Evolutionary conservation across 2,888 invertebrate genomes (phyloP), one percentile per base, ranked within the genome.

Genomic region (Carabus problematicus): DNA sequence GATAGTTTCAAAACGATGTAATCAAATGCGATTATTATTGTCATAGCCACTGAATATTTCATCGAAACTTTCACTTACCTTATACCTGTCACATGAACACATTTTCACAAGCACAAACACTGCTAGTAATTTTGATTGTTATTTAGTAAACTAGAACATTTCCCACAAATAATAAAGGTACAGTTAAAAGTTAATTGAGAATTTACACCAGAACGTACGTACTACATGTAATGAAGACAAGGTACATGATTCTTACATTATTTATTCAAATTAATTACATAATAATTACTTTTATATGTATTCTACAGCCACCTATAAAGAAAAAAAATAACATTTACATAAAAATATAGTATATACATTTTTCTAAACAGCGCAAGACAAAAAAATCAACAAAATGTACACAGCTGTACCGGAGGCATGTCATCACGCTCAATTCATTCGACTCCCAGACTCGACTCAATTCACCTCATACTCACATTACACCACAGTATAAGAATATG

Each of bases 221-320:
- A 29, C 29, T 29, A 29, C 29, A 29, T 29, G 6, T 29, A 29
- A 3, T 29, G 29, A 19, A 59, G 12, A 59, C 42, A 59, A 8
- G n/a, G 12, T 14, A 41, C 4, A n/a, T 60, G 42, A 43, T 67
- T 52, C 60, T 67, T 67, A 52, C 18, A 52, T 52, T 52, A 67
- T 67, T 67, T 67, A 67, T 67, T 67, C 60, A 67, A 66, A 60
- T 67, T 60, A 67, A 60, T 67, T 29, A 41, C 41, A 60, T 45
- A 59, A 64, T 47, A 67, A 67, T 67, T 60, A 45, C 52, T 60
- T 56, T 61, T 61, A 62, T 69, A 43, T 61, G 45, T 72, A 69
- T 66, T 62, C 64, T 71, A 72, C 72, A 72, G 55, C 71, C 72
- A 72, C 72, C 72, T 72, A 70, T 45, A 18, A 49, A 72, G 68